These are phyloP conservation scores for Embiotoca jacksoni DNA, from an alignment of 2,113 vertebrate genomes.

Conservation along the genomic window DNA sequence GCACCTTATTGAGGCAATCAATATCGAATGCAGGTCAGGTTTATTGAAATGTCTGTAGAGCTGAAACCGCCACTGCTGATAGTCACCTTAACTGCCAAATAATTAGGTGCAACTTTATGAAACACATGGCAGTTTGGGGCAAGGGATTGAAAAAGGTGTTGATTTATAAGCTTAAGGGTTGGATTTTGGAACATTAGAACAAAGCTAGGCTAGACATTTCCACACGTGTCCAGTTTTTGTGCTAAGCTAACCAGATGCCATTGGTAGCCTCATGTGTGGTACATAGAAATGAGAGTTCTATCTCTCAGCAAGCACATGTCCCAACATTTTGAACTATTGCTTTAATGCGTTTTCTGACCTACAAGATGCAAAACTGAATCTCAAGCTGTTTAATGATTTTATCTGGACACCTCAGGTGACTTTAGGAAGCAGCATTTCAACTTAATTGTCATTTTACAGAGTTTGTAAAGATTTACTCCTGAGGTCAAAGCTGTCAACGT, in stretches of 20 bases:
- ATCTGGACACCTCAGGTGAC: background rate
- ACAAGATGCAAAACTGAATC: background rate
- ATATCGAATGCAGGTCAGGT: constrained; percentile 45
- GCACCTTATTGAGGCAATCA: constrained; percentile 50
- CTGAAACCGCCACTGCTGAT: background rate
- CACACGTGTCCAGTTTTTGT: background rate
- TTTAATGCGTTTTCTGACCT: background rate
- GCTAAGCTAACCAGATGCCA: background rate
- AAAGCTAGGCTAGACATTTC: background rate
- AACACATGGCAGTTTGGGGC: background rate
- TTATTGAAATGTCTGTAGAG: background rate
- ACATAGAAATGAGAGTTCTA: background rate
- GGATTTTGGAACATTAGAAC: background rate
- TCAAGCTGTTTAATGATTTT: constrained; percentile 13
- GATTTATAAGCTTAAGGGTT: background rate
- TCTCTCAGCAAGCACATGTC: background rate
- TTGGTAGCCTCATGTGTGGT: background rate
- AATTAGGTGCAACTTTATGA: constrained; percentile 4
- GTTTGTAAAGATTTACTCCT: constrained; percentile 16
- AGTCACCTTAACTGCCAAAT: background rate
- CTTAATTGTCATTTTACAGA: background rate
- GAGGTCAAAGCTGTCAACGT: background rate
- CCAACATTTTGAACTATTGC: background rate
- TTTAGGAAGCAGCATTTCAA: constrained; percentile 2
- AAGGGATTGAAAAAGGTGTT: background rate